Evolutionary conservation across 2,113 vertebrate genomes (phyloP).

Genomic region (zebrafish (Danio rerio)): GRCz12tu NC_133198.1:32372501-32373000

Average conservation of each 20-base stretch:
- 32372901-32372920: conserved; percentile 84
- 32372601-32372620: neutral
- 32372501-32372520: conserved; percentile 34
- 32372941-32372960: conserved; percentile 96
- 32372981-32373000: conserved; percentile 69
- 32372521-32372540: conserved; percentile 25
- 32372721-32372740: too few relatives aligned
- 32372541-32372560: neutral
- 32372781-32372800: neutral
- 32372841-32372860: conserved; percentile 99
- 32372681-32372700: neutral
- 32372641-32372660: conserved; percentile 11
- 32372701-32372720: neutral
- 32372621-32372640: conserved; percentile 1
- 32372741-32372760: too few relatives aligned
- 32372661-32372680: conserved; percentile 1
- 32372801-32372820: neutral
- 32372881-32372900: conserved; percentile 89
- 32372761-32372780: too few relatives aligned
- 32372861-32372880: conserved; percentile 97
- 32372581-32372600: neutral
- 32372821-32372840: conserved; percentile 70
- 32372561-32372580: neutral
- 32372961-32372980: conserved; percentile 95
- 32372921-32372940: conserved; percentile 86